Percentiles rank a stretch among this genome's conserved stretches.
Evolutionary conservation across 2,113 vertebrate species (phyloP).

Genomic region (Furnarius figulus): DNA sequence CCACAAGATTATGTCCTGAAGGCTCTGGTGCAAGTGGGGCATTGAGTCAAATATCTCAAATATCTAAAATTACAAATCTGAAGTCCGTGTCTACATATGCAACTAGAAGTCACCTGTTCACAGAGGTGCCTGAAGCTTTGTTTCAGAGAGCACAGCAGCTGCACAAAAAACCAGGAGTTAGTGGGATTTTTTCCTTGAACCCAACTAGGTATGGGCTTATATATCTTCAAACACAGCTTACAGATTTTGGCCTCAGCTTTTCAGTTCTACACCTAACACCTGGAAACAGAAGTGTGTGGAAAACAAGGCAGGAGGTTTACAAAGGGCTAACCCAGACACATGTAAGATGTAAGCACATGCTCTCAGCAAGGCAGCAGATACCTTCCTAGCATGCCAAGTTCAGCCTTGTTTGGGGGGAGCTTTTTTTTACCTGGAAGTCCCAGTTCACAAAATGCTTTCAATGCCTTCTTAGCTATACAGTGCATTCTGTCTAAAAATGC

Average conservation of each 20-base stretch:
- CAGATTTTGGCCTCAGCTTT: background rate
- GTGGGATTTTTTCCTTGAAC: background rate
- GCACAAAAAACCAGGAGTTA: background rate
- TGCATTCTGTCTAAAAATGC: background rate
- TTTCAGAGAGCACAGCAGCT: background rate
- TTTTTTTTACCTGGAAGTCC: background rate
- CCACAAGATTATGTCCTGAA: background rate
- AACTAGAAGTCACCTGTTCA: background rate
- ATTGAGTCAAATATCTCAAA: background rate
- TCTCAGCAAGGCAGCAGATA: background rate
- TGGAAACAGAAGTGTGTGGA: background rate
- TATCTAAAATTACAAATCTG: background rate
- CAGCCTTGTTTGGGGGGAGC: background rate
- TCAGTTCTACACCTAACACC: background rate
- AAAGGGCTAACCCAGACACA: background rate
- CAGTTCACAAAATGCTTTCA: background rate
- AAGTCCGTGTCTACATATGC: background rate
- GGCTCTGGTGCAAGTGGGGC: background rate
- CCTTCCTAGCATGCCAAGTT: background rate
- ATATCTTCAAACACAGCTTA: background rate
- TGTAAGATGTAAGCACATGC: background rate
- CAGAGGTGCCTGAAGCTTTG: background rate
- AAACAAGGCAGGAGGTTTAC: background rate
- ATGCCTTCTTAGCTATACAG: background rate
- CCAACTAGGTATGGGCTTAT: background rate